These are phyloP conservation scores for Oxyura jamaicensis DNA, from an alignment of 2,113 vertebrate species.

Conservation along the genomic window DNA sequence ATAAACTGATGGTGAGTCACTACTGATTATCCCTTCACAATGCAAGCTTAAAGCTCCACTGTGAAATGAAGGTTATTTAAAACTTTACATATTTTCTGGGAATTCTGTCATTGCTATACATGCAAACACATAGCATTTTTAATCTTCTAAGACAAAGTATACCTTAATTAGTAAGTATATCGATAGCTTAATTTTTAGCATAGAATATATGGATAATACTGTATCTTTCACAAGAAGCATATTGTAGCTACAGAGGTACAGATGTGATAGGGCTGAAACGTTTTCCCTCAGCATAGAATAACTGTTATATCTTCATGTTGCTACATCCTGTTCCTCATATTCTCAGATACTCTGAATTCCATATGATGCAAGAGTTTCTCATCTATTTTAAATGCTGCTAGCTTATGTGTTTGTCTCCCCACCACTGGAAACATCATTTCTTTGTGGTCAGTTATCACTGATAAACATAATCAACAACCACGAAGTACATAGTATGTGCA, in stretches of 20 bases:
- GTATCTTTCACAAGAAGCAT: background rate
- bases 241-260: background rate
- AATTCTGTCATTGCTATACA: background rate
- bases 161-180: background rate
- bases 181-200: conserved; percentile 19
- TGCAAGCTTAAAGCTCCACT: background rate
- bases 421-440: background rate
- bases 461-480: background rate
- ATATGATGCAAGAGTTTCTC: background rate
- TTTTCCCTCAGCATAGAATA: background rate
- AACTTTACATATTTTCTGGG: background rate
- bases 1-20: background rate
- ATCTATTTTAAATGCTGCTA: conserved; percentile 2
- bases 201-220: background rate
- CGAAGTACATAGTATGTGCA: background rate
- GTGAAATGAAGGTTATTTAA: background rate
- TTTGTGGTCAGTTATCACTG: background rate
- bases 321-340: background rate
- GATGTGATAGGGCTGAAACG: background rate
- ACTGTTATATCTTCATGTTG: conserved; percentile 3
- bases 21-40: background rate
- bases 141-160: conserved; percentile 8
- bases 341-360: background rate
- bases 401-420: background rate
- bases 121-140: background rate